A percentile compares a stretch with the other conserved stretches of the same genome.
Conservation (phyloP, 30 jellyfish, hydroid and myxozoan genomes). For the Nemopilema nomurai region DNA sequence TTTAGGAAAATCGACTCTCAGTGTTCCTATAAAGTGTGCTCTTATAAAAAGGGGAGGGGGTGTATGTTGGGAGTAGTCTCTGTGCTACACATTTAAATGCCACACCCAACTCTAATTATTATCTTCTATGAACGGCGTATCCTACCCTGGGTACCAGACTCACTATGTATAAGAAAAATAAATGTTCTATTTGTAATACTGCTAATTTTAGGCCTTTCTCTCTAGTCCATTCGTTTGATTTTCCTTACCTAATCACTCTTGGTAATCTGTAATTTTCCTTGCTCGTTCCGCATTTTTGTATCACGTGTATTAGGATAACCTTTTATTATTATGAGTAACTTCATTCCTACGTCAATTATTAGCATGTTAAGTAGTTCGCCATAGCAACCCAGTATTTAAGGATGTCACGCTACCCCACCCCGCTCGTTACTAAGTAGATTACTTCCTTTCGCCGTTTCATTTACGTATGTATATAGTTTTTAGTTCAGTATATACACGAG, state of each 20-base stretch:
- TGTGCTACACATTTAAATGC: no score
- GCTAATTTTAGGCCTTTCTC: not conserved
- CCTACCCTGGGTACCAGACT: no score
- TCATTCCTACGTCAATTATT: not conserved
- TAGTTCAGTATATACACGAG: not conserved
- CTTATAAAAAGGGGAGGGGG: no score
- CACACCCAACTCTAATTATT: no score
- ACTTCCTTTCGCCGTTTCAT: not conserved
- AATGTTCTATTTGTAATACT: not conserved
- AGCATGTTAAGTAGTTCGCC: not conserved
- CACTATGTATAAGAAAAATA: no score
- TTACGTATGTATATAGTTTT: not conserved
- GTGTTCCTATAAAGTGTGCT: no score
- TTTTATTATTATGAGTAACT: not conserved
- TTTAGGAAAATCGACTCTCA: no score
- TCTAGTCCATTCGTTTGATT: not conserved
- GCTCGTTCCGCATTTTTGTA: not conserved
- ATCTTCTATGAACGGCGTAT: no score
- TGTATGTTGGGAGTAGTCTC: no score
- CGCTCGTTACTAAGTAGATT: not conserved
- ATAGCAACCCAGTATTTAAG: not conserved
- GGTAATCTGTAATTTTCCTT: not conserved
- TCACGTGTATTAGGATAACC: not conserved
- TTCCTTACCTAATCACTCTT: not conserved
- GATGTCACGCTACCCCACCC: not conserved